A percentile compares a stretch with the other conserved stretches of the same genome.
phyloP scores from a whole-genome alignment of 2,797 vertebrate species.

The Sus cebifrons region DNA sequence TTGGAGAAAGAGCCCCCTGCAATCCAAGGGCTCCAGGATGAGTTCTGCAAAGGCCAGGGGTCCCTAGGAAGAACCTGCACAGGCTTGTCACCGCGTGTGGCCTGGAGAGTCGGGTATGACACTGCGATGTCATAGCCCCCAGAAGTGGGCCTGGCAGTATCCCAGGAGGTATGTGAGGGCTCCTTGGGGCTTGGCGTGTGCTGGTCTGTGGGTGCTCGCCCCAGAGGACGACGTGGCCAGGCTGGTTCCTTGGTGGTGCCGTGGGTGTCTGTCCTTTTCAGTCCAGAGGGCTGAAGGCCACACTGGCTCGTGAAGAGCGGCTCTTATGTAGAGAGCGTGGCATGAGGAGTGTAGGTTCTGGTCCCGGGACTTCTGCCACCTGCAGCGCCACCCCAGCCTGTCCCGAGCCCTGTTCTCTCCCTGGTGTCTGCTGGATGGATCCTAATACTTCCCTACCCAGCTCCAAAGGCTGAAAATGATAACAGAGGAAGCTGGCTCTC shows the following conservation, averaged over 20 bases:
- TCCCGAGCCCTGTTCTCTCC: neutral
- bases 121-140: accelerated
- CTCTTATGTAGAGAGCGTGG: neutral
- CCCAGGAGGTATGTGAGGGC: neutral
- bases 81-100: neutral
- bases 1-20: neutral
- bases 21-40: neutral
- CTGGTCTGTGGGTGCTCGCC: neutral
- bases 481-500: neutral
- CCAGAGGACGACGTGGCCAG: accelerated
- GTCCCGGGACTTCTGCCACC: neutral
- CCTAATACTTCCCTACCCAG: neutral
- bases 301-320: accelerated
- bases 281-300: neutral
- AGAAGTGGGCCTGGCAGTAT: neutral
- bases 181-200: neutral
- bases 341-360: neutral
- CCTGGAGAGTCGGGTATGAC: neutral
- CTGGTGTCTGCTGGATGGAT: neutral
- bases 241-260: neutral
- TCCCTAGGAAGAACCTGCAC: neutral
- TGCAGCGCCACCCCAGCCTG: accelerated
- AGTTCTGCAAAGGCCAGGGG: neutral
- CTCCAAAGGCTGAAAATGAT: neutral
- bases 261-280: accelerated